phyloP scores from a whole-genome alignment of 1,140 invertebrate species.

The Aleiodes sp. region DNA sequence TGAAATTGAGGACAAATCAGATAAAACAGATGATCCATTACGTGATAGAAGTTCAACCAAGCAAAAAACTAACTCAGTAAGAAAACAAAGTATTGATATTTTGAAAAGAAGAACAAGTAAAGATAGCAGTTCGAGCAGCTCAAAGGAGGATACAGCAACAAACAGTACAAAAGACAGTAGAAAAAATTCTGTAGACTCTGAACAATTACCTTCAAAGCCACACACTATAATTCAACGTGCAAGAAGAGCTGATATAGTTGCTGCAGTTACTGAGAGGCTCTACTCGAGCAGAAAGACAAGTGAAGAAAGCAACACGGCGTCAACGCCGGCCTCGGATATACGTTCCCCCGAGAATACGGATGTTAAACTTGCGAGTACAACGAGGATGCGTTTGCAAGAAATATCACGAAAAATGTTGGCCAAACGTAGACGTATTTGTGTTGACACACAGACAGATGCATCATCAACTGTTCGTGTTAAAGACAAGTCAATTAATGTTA shows the following conservation, averaged over 20 bases:
- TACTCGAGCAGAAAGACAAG: slow-evolving; percentile 71
- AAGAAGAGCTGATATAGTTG: slow-evolving; percentile 73
- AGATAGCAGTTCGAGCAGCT: slow-evolving; percentile 54
- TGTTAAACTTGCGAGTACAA: slow-evolving; percentile 42
- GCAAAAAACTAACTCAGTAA: neutral
- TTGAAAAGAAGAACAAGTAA: slow-evolving; percentile 53
- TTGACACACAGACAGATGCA: slow-evolving; percentile 71
- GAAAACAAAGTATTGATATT: slow-evolving; percentile 43
- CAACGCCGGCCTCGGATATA: slow-evolving; percentile 52
- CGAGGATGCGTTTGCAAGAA: slow-evolving; percentile 59
- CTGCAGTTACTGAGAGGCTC: slow-evolving; percentile 74
- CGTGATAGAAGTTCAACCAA: neutral
- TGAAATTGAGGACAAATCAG: neutral
- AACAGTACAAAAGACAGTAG: slow-evolving; percentile 40
- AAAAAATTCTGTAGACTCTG: slow-evolving; percentile 46
- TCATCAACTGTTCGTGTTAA: slow-evolving; percentile 66
- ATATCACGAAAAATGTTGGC: slow-evolving; percentile 65
- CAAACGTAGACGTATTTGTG: slow-evolving; percentile 66
- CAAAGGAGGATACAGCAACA: slow-evolving; percentile 54
- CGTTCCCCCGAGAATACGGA: slow-evolving; percentile 49
- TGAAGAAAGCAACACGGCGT: slow-evolving; percentile 64
- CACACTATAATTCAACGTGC: slow-evolving; percentile 49
- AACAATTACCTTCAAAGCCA: slow-evolving; percentile 30
- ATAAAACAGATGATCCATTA: neutral
- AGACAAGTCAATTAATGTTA: slow-evolving; percentile 65